Evolutionary conservation across 2,113 vertebrate species (phyloP).

Genomic region (Crotalus horridus): DNA sequence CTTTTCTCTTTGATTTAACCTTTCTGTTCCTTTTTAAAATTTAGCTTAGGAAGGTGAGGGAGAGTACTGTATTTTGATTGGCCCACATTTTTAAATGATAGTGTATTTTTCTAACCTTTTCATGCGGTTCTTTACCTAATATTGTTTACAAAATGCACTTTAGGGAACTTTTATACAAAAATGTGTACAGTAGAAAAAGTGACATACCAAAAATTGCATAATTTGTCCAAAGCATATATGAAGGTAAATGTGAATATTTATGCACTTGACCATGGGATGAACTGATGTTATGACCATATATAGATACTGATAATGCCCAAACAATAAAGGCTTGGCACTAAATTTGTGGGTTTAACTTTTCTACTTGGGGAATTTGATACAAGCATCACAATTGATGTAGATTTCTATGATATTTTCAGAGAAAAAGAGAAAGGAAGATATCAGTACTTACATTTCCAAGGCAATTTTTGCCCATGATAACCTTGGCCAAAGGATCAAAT

Average conservation of each 20-base stretch:
- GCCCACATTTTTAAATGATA: not conserved
- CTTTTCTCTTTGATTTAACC: not conserved
- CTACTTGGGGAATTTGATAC: slow-evolving; percentile 9
- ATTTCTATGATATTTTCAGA: slow-evolving; percentile 44
- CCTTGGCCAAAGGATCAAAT: not conserved
- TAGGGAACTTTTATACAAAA: not conserved
- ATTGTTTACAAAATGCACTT: not conserved
- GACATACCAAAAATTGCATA: not conserved
- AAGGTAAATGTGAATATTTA: not conserved
- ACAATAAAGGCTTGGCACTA: not conserved
- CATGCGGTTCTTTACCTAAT: not conserved
- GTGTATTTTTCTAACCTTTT: not conserved
- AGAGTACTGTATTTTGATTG: not conserved
- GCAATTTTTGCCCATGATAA: slow-evolving; percentile 12
- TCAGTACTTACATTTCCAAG: slow-evolving; percentile 30
- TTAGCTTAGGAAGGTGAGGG: not conserved
- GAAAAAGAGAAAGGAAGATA: slow-evolving; percentile 13
- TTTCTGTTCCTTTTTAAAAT: not conserved
- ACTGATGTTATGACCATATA: not conserved
- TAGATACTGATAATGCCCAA: not conserved
- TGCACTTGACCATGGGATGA: not conserved
- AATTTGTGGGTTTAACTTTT: not conserved
- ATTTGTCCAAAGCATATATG: not conserved
- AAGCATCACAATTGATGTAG: slow-evolving; percentile 36
- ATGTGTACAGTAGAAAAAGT: not conserved